Evolutionary conservation across 2,888 invertebrate genomes (phyloP).

Genomic region (Tetramorium bicarinatum): DNA sequence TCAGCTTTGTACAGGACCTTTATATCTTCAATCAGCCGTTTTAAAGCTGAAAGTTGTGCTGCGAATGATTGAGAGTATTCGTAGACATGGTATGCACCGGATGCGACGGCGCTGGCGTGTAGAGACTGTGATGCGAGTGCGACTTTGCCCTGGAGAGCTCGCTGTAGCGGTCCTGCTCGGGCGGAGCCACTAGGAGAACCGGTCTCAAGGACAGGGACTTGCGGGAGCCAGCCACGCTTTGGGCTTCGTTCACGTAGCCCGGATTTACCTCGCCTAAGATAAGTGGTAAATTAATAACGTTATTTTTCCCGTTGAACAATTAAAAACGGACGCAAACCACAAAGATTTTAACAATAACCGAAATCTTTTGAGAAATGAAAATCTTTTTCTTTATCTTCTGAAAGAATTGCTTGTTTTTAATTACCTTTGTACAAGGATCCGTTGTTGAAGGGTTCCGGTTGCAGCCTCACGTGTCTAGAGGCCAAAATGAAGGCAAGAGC

Average conservation of each 20-base stretch:
- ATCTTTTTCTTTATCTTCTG: not conserved
- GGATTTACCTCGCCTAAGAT: constrained; percentile 95
- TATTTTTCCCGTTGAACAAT: not conserved
- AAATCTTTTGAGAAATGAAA: not conserved
- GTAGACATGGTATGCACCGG: constrained; percentile 84
- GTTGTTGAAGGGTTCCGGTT: constrained; percentile 92
- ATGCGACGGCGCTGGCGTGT: constrained; percentile 83
- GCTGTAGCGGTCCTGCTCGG: constrained; percentile 86
- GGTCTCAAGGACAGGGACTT: constrained; percentile 96
- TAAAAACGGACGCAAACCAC: not conserved
- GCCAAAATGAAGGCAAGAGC: constrained; percentile 97
- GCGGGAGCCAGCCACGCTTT: constrained; percentile 94
- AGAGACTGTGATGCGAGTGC: constrained; percentile 85
- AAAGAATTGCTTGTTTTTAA: not conserved
- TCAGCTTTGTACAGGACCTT: constrained; percentile 27
- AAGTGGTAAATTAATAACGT: not conserved
- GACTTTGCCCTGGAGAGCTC: constrained; percentile 85
- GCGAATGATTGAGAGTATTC: constrained; percentile 84
- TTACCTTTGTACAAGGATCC: constrained; percentile 90
- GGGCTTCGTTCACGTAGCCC: constrained; percentile 94
- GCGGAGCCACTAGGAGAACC: constrained; percentile 93
- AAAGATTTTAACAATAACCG: not conserved
- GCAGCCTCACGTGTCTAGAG: constrained; percentile 94
- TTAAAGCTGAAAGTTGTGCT: constrained; percentile 84
- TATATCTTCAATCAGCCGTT: not conserved